A percentile compares a stretch with the other conserved stretches of the same genome.
phyloP scores from a whole-genome alignment of 2,113 vertebrate genomes.

The Atrichornis clamosus region DNA sequence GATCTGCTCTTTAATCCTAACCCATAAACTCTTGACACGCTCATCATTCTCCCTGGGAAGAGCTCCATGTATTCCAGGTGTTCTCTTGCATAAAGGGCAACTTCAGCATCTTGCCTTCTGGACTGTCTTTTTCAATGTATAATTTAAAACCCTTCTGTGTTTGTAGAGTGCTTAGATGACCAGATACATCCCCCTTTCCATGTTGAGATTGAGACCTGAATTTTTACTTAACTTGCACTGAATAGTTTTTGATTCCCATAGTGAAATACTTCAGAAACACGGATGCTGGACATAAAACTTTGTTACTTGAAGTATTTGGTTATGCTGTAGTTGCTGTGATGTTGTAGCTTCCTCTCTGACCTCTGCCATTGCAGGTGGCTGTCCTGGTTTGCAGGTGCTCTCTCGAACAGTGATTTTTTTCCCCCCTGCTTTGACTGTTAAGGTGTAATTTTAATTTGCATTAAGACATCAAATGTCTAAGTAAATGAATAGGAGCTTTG shows the following conservation, averaged over 20 bases:
- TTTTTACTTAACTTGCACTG: neutral
- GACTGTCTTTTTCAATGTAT: neutral
- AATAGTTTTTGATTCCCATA: neutral
- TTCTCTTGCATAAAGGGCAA: neutral
- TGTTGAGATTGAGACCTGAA: neutral
- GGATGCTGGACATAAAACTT: neutral
- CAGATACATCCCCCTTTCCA: neutral
- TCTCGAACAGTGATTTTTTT: neutral
- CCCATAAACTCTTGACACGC: rapidly evolving
- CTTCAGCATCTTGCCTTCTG: neutral
- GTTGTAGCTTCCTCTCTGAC: neutral
- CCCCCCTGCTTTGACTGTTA: neutral
- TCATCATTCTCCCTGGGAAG: neutral
- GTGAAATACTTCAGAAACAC: neutral
- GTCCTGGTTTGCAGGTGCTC: neutral
- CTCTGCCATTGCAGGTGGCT: neutral
- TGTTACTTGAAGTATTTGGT: neutral
- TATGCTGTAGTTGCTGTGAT: neutral
- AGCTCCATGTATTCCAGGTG: rapidly evolving
- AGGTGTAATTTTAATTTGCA: neutral
- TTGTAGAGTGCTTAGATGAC: neutral
- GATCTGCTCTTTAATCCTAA: neutral
- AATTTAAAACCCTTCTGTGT: neutral
- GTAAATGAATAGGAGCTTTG: neutral
- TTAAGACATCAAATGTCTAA: neutral